Base-by-base conservation (phyloP, 2,888 invertebrate genomes). In the Macaria notata region DNA sequence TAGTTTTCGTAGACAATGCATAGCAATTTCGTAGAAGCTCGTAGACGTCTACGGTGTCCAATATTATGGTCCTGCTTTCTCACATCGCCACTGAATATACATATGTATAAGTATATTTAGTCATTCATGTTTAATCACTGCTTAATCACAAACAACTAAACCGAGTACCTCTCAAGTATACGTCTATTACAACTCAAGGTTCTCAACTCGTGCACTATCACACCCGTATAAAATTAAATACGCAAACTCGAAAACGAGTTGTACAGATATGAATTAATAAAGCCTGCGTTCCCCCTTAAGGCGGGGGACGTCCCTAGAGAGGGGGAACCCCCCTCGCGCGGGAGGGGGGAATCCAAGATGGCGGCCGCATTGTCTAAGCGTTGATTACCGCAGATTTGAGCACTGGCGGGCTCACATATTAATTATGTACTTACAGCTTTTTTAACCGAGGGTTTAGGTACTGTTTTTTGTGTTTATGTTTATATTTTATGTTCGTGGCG, bases 351-450 rank as follows among this genome's bases (percentile, higher is more conserved):
- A 63, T 64, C 72, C 88, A 88, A 86, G 79, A 88, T 88, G 88
- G 88, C 88, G 78, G 83, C 79, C 81, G 81, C 78, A 84, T 88
- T 88, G 89, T 88, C 88, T 89, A 83, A 86, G 79, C 79, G 79
- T 83, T 88, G 88, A 88, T 89, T 88, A 88, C 81, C 80, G 86
- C 81, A 76, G 83, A 83, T 84, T 84, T 81, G 81, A 82, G 85
- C 84, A 83, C 79, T 76, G 80, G 72, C 78, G 72, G 46, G 82
- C 80, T 82, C 84, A 88, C 86, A 87, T 88, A 86, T 88, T 90
- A 89, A 90, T 89, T 89, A 90, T 89, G 81, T 89, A 84, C 85
- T 86, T 80, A 83, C 66, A 69, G 68, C 61, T 66, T 71, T 71
- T 71, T 66, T 63, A 56, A 54, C 56, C 45, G 61, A 58, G 61